phyloP scores from a whole-genome alignment of 1,140 invertebrate species.

The Drosophila equinoxialis region DNA sequence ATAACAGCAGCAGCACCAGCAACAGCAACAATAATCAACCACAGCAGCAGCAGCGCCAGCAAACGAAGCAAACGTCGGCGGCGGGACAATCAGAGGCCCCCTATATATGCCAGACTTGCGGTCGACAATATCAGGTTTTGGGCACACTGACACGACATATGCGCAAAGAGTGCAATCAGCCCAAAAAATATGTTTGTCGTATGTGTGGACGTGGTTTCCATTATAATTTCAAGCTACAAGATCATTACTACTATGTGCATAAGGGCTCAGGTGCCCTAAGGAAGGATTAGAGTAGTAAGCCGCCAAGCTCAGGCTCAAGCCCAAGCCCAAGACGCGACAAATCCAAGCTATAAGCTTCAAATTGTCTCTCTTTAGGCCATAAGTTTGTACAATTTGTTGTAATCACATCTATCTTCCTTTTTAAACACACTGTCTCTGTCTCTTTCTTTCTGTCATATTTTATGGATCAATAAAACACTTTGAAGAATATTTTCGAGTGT shows the following conservation, averaged over 20 bases:
- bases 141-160: constrained; percentile 85
- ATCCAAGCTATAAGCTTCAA: no score
- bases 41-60: constrained; percentile 8
- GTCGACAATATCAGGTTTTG: constrained; percentile 84
- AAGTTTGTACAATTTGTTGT: constrained; percentile 3
- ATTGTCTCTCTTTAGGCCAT: not conserved
- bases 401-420: not conserved
- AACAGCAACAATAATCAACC: constrained; percentile 11
- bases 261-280: constrained; percentile 40
- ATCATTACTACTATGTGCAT: constrained; percentile 76
- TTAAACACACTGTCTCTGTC: no score
- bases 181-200: constrained; percentile 83
- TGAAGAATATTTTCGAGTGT: not conserved
- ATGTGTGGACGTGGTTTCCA: constrained; percentile 84
- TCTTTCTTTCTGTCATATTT: not conserved
- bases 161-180: constrained; percentile 84
- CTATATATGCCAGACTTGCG: constrained; percentile 85
- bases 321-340: no score
- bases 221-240: constrained; percentile 83
- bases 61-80: constrained; percentile 15
- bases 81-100: constrained; percentile 42
- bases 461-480: constrained; percentile 8
- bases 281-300: constrained; percentile 33
- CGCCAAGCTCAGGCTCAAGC: not conserved
- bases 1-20: constrained; percentile 13